Evolutionary conservation across 2,113 vertebrate genomes (phyloP).

Genomic region (Lutjanus erythropterus): DNA sequence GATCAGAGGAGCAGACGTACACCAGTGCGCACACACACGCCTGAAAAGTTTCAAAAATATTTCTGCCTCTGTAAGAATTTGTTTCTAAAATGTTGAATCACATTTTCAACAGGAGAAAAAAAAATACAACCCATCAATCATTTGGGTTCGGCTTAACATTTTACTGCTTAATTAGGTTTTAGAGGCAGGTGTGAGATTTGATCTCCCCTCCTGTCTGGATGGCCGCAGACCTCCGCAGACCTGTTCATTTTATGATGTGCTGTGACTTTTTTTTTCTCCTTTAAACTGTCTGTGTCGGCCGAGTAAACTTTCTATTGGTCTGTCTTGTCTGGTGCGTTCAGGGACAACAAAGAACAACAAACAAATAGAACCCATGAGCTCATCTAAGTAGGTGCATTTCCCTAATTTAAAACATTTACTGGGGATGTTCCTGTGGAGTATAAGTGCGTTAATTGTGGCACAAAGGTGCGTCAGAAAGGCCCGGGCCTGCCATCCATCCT

Average conservation of each 20-base stretch:
- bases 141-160: neutral
- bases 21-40: neutral
- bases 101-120: neutral
- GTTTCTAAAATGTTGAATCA: neutral
- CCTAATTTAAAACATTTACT: neutral
- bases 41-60: neutral
- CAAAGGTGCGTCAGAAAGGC: neutral
- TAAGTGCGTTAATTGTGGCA: neutral
- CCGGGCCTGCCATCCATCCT: too few relatives aligned
- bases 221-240: slow-evolving; percentile 31
- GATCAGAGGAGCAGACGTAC: neutral
- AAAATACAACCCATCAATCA: neutral
- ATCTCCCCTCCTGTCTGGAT: neutral
- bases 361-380: neutral
- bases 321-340: slow-evolving; percentile 49
- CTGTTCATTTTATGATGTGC: slow-evolving; percentile 32
- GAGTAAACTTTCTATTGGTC: slow-evolving; percentile 59
- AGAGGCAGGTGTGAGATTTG: slow-evolving; percentile 31
- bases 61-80: neutral
- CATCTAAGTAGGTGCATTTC: neutral
- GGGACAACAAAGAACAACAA: slow-evolving; percentile 38
- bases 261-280: slow-evolving; percentile 2
- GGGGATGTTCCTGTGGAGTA: neutral
- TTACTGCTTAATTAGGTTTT: neutral
- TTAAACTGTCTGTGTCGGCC: slow-evolving; percentile 36